Evolutionary conservation across 2,797 vertebrate genomes (phyloP).

Genomic region (Acanthurus lineatus): DNA sequence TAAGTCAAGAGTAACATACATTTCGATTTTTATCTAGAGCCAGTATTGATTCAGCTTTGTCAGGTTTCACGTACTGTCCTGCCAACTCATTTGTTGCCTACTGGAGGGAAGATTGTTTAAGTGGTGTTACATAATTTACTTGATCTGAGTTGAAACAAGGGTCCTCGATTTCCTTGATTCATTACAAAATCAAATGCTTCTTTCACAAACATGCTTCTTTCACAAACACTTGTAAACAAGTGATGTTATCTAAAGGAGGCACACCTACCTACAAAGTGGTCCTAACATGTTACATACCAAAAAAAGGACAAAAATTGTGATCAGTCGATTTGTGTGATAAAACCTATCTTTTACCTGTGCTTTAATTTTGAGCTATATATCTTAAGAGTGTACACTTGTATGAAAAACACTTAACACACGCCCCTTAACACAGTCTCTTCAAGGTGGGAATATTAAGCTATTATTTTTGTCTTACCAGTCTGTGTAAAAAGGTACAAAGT

Average conservation of each 20-base stretch:
- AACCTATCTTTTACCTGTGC: not conserved
- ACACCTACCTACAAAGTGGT: not conserved
- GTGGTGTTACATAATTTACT: no score
- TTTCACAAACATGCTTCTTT: not conserved
- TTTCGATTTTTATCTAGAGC: slow-evolving; percentile 9
- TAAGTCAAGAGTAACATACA: not conserved
- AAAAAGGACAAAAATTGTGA: not conserved
- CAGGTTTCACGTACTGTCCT: slow-evolving; percentile 20
- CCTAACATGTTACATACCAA: not conserved
- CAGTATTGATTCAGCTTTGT: slow-evolving; percentile 42
- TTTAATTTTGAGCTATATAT: not conserved
- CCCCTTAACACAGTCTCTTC: no score
- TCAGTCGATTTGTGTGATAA: not conserved
- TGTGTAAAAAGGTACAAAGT: no score
- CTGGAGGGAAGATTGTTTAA: slow-evolving; percentile 5
- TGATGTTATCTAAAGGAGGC: not conserved
- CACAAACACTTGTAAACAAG: not conserved
- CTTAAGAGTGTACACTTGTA: not conserved
- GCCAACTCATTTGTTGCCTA: slow-evolving; percentile 40
- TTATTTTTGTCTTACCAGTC: no score
- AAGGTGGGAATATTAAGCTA: no score
- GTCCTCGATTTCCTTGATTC: not conserved
- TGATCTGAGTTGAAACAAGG: not conserved
- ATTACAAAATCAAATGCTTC: not conserved
- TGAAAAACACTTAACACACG: not conserved